Conservation (phyloP, 2,797 vertebrate genomes). For the Semaprochilodus insignis region DNA sequence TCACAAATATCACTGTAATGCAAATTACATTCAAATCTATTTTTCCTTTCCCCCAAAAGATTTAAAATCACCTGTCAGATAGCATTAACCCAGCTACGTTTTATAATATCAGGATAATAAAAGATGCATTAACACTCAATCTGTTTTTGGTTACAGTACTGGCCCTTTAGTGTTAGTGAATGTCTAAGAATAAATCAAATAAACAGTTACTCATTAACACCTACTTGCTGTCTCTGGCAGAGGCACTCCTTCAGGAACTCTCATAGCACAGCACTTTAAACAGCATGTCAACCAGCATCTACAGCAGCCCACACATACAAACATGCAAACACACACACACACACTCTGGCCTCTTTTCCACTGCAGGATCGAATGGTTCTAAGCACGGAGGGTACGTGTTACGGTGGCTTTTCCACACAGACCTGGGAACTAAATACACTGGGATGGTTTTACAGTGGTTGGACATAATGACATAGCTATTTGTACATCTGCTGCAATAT, state of each 20-base stretch:
- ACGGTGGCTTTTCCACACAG: too few relatives aligned
- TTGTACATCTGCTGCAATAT: too few relatives aligned
- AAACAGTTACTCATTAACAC: slow-evolving; percentile 44
- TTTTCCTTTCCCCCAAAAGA: neutral
- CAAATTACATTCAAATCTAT: neutral
- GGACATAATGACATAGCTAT: too few relatives aligned
- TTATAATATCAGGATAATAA: neutral
- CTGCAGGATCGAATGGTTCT: too few relatives aligned
- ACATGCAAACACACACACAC: slow-evolving; percentile 5
- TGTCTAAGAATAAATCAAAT: slow-evolving; percentile 6
- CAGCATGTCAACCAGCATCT: neutral
- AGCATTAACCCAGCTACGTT: neutral
- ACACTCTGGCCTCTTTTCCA: neutral
- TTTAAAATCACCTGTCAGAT: neutral
- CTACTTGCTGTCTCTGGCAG: slow-evolving; percentile 32
- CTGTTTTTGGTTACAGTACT: neutral
- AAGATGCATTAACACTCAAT: neutral
- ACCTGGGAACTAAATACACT: too few relatives aligned
- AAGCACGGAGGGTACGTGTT: too few relatives aligned
- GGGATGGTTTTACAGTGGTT: too few relatives aligned
- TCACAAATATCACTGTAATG: neutral
- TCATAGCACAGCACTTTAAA: slow-evolving; percentile 20
- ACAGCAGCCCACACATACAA: slow-evolving; percentile 4
- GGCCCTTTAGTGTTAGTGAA: neutral
- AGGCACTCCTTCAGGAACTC: neutral